Percentiles rank a stretch among this genome's conserved stretches.
Evolutionary conservation across 2,888 invertebrate species (phyloP).

Genomic region (Germaria angustata): DNA sequence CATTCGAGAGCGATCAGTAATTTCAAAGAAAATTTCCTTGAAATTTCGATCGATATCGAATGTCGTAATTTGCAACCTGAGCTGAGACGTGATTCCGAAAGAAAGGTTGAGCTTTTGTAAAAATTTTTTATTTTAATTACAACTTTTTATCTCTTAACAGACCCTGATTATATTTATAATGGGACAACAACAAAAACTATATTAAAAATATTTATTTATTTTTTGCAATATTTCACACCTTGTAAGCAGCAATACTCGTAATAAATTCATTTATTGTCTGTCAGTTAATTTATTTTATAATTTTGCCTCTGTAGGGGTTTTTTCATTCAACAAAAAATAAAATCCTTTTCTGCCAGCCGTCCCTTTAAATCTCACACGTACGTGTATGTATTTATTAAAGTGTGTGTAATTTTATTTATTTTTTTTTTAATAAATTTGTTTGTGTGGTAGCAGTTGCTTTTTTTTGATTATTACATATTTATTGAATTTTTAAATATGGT

Average conservation of each 20-base stretch:
- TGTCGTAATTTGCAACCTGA: too few species aligned
- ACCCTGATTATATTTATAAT: not conserved
- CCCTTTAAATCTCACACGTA: not conserved
- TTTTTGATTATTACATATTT: slow-evolving; percentile 12
- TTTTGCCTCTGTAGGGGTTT: not conserved
- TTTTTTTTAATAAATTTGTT: too few species aligned
- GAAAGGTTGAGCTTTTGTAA: too few species aligned
- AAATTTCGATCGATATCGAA: too few species aligned
- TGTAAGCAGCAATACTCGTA: not conserved
- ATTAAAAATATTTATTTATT: too few species aligned
- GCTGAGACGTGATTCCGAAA: too few species aligned
- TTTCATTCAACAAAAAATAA: not conserved
- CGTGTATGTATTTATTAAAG: not conserved
- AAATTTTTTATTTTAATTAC: too few species aligned
- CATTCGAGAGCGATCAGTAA: too few species aligned
- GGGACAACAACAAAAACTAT: too few species aligned
- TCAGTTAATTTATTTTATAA: slow-evolving; percentile 29
- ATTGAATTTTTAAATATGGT: slow-evolving; percentile 47
- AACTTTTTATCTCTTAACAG: not conserved
- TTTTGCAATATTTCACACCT: slow-evolving; percentile 20
- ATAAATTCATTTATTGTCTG: slow-evolving; percentile 22
- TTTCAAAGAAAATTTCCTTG: too few species aligned
- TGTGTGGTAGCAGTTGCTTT: too few species aligned
- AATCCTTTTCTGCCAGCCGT: not conserved
- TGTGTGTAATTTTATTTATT: not conserved